phyloP scores from a whole-genome alignment of 1,140 invertebrate species.

The Diprion similis region DNA sequence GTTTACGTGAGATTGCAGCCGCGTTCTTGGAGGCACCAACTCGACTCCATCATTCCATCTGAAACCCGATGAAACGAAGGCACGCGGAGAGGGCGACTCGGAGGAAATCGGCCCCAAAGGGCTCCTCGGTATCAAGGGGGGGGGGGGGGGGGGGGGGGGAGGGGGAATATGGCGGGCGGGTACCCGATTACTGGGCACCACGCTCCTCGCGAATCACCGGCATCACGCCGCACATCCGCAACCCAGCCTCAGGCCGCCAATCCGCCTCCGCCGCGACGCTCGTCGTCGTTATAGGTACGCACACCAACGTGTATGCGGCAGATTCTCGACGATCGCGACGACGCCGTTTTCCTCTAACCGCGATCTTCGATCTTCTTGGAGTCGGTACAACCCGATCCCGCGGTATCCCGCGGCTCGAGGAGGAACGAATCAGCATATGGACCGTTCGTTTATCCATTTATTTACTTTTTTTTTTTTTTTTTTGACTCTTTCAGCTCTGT shows the following conservation, averaged over 20 bases:
- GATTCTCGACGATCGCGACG: conserved; percentile 19
- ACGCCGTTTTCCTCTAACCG: conserved; percentile 25
- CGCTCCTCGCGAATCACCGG: conserved; percentile 58
- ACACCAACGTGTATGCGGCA: neutral
- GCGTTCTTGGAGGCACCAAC: conserved; percentile 5
- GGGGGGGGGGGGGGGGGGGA: conserved; percentile 18
- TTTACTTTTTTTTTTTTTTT: too few species aligned
- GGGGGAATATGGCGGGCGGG: conserved; percentile 49
- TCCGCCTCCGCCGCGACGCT: conserved; percentile 42
- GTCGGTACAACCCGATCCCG: conserved; percentile 7
- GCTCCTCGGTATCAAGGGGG: neutral
- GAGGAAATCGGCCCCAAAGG: conserved; percentile 8
- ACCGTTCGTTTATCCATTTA: too few species aligned
- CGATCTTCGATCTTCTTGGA: conserved; percentile 18
- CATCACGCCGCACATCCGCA: conserved; percentile 60
- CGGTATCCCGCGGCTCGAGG: neutral
- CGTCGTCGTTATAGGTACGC: neutral
- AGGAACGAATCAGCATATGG: neutral
- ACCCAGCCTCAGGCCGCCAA: conserved; percentile 61
- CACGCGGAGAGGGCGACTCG: conserved; percentile 8
- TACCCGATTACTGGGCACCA: conserved; percentile 60
- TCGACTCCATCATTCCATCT: conserved; percentile 20
- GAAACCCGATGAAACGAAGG: conserved; percentile 25
- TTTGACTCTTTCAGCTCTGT: too few species aligned
- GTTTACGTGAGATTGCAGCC: conserved; percentile 57